Percentiles rank a stretch among this genome's conserved stretches.
Conservation (phyloP, 2,797 vertebrate genomes). For the Gephyroberyx darwinii region DNA sequence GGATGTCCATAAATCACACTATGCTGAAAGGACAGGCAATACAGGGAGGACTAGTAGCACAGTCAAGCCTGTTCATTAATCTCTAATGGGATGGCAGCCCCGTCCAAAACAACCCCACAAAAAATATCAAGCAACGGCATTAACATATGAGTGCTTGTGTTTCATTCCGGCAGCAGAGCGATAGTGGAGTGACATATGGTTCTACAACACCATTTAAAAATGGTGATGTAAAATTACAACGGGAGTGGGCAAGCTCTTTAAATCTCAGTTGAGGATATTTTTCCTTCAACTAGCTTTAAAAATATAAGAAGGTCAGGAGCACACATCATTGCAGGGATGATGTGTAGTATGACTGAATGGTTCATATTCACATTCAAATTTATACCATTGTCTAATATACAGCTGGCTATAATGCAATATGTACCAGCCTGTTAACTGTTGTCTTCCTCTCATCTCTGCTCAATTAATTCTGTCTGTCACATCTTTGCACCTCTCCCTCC, state of each 20-base stretch:
- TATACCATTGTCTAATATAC: too few relatives aligned
- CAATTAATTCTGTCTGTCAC: neutral
- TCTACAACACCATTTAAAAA: conserved; percentile 20
- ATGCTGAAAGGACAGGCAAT: conserved; percentile 62
- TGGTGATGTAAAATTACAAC: too few relatives aligned
- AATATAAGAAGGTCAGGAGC: neutral
- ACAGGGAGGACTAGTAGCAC: conserved; percentile 61
- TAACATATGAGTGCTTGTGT: conserved; percentile 45
- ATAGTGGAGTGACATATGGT: conserved; percentile 48
- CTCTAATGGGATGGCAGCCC: conserved; percentile 68
- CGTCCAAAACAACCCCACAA: conserved; percentile 62
- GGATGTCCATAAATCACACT: conserved; percentile 83
- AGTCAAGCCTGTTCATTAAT: conserved; percentile 82
- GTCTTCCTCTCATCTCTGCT: too few relatives aligned
- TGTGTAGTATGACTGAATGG: too few relatives aligned
- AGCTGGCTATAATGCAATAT: too few relatives aligned
- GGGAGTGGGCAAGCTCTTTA: conserved; percentile 13
- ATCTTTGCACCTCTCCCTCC: conserved; percentile 2
- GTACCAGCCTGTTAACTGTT: too few relatives aligned
- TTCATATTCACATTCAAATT: too few relatives aligned
- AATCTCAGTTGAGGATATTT: neutral
- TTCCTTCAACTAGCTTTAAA: too few relatives aligned
- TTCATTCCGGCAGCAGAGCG: conserved; percentile 50
- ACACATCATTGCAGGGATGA: too few relatives aligned
- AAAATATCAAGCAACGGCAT: conserved; percentile 26